Evolutionary conservation across 2,888 invertebrate species (phyloP), one percentile per base, ranked within the genome.

Genomic region (Drosophila mercatorum): DNA sequence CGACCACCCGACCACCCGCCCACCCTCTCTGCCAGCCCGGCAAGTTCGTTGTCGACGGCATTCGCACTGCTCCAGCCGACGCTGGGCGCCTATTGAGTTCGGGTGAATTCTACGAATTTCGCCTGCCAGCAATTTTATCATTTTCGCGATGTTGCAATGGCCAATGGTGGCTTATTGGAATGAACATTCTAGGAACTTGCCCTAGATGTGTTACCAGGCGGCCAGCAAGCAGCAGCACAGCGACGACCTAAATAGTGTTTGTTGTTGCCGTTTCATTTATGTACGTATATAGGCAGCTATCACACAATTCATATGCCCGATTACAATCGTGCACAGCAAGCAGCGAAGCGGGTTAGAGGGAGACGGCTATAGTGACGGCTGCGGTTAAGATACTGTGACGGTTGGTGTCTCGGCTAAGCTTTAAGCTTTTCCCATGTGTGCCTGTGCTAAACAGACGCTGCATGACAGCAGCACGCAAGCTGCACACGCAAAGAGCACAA

Each of bases 151-250:
- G 84, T 81, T 75, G 76, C 83, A 81, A 81, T 36, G 82, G 79
- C 69, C 66, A 69, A 69, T 75, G 75, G 85, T 80, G 76, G 80
- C 89, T 81, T 80, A 89, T 81, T 88, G 90, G 89, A 89, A 88
- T 88, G 83, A 86, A 90, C 91, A 92, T 92, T 92, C 92, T 92
- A 92, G 92, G 92, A 92, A 92, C 92, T 92, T 92, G 92, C 92
- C 90, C 91, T 92, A 92, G 92, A 91, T 90, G 92, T 79, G 68
- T 51, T 51, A 91, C 36, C 81, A 92, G 89, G 91, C 73, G 70
- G 63, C 4, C 92, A 92, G 88, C 65, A 81, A 67, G 14, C 31
- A 28, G 3, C n/a, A 84, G 76, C 67, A 75, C 47, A 64, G 49
- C 36, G 68, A 58, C 72, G 87, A 88, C 88, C 91, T 78, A 83